Evolutionary conservation across 2,113 vertebrate species (phyloP).

Genomic region (Hippopotamus amphibius): DNA sequence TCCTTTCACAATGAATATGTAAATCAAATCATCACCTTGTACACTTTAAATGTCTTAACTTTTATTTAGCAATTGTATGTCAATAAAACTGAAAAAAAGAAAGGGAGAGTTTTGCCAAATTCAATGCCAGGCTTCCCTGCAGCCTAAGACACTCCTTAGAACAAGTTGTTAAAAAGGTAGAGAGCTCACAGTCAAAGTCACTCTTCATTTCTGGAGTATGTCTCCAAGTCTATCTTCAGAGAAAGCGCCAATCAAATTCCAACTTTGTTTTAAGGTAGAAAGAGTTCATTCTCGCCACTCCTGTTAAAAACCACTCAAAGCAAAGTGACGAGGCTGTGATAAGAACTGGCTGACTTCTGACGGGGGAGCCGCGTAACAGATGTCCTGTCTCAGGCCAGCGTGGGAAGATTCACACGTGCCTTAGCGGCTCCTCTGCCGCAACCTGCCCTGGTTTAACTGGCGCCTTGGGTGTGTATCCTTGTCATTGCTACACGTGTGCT

Average conservation of each 20-base stretch:
- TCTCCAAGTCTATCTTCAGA: not conserved
- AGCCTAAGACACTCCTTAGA: not conserved
- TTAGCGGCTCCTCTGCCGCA: fast-evolving
- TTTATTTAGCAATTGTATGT: not conserved
- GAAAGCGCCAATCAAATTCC: not conserved
- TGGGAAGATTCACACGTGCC: fast-evolving
- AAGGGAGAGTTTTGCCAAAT: not conserved
- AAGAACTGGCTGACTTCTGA: not conserved
- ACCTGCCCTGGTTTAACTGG: fast-evolving
- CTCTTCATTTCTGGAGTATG: no score
- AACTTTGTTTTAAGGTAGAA: not conserved
- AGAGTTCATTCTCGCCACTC: not conserved
- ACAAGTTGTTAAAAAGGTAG: not conserved
- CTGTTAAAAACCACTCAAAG: not conserved
- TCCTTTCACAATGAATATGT: not conserved
- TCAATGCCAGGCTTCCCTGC: not conserved
- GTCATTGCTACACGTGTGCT: fast-evolving
- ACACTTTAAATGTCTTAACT: not conserved
- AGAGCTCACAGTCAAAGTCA: fast-evolving
- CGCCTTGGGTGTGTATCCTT: not conserved
- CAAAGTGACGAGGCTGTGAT: no score
- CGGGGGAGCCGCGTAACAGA: fast-evolving
- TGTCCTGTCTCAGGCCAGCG: fast-evolving
- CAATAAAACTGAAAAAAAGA: not conserved
- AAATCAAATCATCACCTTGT: not conserved